These are phyloP conservation scores for Synanceia verrucosa DNA, from an alignment of 2,797 vertebrate species.

Conservation along the genomic window DNA sequence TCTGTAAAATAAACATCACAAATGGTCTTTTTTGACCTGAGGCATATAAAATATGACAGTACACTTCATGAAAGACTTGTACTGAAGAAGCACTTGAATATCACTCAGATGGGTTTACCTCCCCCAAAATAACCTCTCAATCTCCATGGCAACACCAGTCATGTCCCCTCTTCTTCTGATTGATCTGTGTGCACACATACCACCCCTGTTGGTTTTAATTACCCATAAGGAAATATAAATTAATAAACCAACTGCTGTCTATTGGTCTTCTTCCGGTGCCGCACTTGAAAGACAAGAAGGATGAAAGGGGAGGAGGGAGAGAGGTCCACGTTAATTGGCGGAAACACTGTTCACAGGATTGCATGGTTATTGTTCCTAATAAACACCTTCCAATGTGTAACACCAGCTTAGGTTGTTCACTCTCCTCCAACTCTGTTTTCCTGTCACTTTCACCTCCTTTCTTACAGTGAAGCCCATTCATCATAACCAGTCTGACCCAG, in stretches of 20 bases:
- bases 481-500: background rate
- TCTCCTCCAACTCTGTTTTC: too few relatives aligned
- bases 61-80: conserved; percentile 12
- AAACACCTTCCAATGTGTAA: too few relatives aligned
- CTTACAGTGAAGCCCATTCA: background rate
- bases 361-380: background rate
- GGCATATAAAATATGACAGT: conserved; percentile 43
- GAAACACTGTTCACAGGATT: background rate
- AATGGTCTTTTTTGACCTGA: conserved; percentile 49
- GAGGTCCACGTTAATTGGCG: background rate
- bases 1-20: conserved; percentile 22
- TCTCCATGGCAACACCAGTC: conserved; percentile 13
- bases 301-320: conserved; percentile 18
- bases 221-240: conserved; percentile 60
- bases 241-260: conserved; percentile 64
- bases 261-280: conserved; percentile 69
- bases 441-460: too few relatives aligned
- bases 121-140: too few relatives aligned
- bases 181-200: background rate
- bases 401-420: too few relatives aligned
- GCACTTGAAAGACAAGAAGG: conserved; percentile 78
- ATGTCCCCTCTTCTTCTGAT: conserved; percentile 35
- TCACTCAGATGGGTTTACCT: too few relatives aligned
- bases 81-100: conserved; percentile 61
- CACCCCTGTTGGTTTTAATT: conserved; percentile 20